Percentiles rank a stretch among this genome's conserved stretches.
Conservation (phyloP, 1,140 invertebrate genomes). For the Drosophila ohnishii region DNA sequence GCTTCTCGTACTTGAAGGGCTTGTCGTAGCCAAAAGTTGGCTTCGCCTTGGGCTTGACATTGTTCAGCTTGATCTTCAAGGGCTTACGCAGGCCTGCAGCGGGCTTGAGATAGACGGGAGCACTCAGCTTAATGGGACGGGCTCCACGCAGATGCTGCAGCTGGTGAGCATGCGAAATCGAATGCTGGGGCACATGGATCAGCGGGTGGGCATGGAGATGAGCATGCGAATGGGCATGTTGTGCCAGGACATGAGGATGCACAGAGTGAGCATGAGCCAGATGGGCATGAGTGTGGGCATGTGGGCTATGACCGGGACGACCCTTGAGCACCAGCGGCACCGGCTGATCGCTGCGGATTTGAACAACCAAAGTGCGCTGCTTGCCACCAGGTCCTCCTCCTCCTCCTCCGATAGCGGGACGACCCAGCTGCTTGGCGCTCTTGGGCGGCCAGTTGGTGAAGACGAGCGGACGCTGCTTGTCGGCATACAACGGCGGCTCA, state of each 20-base stretch:
- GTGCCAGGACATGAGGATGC: conserved; percentile 43
- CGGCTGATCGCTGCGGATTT: conserved; percentile 80
- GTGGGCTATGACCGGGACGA: conserved; percentile 37
- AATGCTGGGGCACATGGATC: conserved; percentile 42
- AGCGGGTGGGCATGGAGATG: conserved; percentile 51
- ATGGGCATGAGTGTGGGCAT: conserved; percentile 37
- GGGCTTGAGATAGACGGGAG: conserved; percentile 67
- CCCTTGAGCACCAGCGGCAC: conserved; percentile 75
- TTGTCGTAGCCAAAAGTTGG: conserved; percentile 73
- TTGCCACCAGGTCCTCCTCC: conserved; percentile 28
- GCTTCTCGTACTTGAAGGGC: conserved; percentile 77
- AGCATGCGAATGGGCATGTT: conserved; percentile 42
- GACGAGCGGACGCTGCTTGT: conserved; percentile 58
- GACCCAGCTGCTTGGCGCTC: conserved; percentile 57
- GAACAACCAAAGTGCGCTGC: conserved; percentile 73
- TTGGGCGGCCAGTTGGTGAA: conserved; percentile 68
- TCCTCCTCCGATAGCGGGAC: conserved; percentile 13
- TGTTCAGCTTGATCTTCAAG: conserved; percentile 73
- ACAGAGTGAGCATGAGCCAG: conserved; percentile 20
- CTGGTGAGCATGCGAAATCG: conserved; percentile 36
- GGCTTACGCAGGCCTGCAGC: conserved; percentile 59
- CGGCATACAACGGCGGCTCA: conserved; percentile 48
- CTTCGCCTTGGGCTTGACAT: conserved; percentile 62
- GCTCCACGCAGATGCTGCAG: conserved; percentile 40
- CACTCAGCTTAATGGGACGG: conserved; percentile 61